A percentile compares a stretch with the other conserved stretches of the same genome.
phyloP scores from a whole-genome alignment of 2,888 invertebrate species.

The Melieria omissa region DNA sequence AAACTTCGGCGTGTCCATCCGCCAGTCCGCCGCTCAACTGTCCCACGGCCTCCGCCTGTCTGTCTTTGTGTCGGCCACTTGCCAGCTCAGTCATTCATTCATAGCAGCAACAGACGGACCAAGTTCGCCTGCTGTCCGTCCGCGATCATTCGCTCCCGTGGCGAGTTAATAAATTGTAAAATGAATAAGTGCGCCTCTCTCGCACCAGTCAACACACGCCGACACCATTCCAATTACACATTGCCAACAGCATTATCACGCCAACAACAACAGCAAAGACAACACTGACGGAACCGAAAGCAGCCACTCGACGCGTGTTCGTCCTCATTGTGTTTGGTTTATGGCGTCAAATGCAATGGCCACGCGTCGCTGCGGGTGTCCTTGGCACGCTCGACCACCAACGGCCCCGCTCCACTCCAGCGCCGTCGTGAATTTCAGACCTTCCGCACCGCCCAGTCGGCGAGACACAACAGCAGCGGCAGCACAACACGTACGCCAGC shows the following conservation, averaged over 20 bases:
- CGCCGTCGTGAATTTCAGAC: no score
- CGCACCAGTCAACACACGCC: constrained; percentile 15
- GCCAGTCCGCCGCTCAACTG: neutral
- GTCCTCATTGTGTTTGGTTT: neutral
- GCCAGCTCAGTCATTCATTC: neutral
- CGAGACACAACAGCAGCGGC: neutral
- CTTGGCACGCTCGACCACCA: neutral
- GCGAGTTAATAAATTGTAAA: constrained; percentile 31
- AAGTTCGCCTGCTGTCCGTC: no score
- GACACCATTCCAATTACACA: neutral
- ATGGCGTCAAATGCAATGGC: constrained; percentile 9
- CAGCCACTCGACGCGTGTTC: constrained; percentile 11
- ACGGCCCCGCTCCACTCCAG: neutral
- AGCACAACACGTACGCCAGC: neutral
- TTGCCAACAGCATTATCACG: neutral
- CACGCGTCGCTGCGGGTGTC: neutral
- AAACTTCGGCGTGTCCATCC: neutral
- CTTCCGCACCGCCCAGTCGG: neutral
- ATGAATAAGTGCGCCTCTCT: constrained; percentile 21
- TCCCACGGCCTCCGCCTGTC: neutral
- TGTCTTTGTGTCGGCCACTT: neutral
- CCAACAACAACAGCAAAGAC: neutral
- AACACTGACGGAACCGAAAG: neutral
- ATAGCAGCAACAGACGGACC: no score
- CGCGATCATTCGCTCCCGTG: neutral